Evolutionary conservation across 2,888 invertebrate species (phyloP), one percentile per base, ranked within the genome.

Genomic region (Dendrolimus houi): DNA sequence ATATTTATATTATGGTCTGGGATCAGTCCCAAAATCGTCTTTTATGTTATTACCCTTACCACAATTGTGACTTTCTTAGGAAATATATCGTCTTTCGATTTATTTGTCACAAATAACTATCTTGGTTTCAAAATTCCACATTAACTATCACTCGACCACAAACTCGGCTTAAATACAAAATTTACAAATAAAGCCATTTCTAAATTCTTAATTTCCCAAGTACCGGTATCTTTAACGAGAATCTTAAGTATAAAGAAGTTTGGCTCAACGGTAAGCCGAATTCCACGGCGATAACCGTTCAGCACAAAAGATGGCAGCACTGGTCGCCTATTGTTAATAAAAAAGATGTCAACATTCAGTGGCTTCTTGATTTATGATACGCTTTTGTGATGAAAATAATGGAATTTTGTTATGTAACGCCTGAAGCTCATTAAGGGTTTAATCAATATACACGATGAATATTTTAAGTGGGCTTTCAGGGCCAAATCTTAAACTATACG

Each of bases 311-410:
- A 72, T 68, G 70, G 64, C 66, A 68, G 69, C 71, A 66, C 70
- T 64, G 64, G 55, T 57, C 61, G 64, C 58, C 77, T 67, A 75
- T 84, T 84, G 81, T 83, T 79, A 81, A 79, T 83, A 83, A 83
- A 85, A 84, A 84, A 81, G 78, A 83, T 75, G 81, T 83, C 84
- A 83, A 83, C 79, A 75, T 72, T 69, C 71, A 74, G 69, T 67
- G 65, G 57, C 64, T 60, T 61, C 70, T 71, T 83, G 84, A 86
- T 85, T 85, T 83, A 84, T 79, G 79, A 64, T 60, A 60, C 59
- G 67, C 75, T 68, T 72, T 79, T 80, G 79, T 76, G 73, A 64
- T 56, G 59, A 68, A 70, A 68, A 71, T 77, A 79, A 81, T 79
- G 77, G 72, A 77, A 72, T 75, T 75, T 75, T 79, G 77, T 79